These are phyloP conservation scores for Lasioglossum morio DNA, from an alignment of 2,888 invertebrate species.

Conservation along the genomic window DNA sequence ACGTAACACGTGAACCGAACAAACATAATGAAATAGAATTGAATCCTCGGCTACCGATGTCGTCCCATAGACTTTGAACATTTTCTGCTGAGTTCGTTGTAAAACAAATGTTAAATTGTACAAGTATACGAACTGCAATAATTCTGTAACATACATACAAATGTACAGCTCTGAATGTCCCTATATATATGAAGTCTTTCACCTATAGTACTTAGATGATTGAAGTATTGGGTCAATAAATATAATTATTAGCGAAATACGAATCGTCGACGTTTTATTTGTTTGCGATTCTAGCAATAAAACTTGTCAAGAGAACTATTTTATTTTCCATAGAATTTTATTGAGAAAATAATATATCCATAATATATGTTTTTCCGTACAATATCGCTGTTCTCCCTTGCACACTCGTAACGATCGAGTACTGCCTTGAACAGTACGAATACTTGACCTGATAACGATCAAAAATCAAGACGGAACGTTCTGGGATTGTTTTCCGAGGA, in stretches of 20 bases:
- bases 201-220: constrained; percentile 43
- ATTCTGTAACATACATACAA: constrained; percentile 37
- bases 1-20: constrained; percentile 7
- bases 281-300: background rate
- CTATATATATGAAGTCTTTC: constrained; percentile 53
- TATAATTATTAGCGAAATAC: constrained; percentile 37
- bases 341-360: constrained; percentile 38
- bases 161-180: constrained; percentile 47
- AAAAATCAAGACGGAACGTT: background rate
- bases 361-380: constrained; percentile 35
- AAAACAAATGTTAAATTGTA: constrained; percentile 9
- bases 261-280: constrained; percentile 5
- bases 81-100: background rate
- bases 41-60: background rate
- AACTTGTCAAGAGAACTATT: background rate
- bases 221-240: constrained; percentile 53
- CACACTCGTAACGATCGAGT: background rate
- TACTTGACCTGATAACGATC: background rate
- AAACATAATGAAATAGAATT: background rate
- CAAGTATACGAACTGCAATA: constrained; percentile 28
- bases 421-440: constrained; percentile 2
- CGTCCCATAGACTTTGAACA: background rate
- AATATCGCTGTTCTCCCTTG: constrained; percentile 8
- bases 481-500: background rate
- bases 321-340: constrained; percentile 32